Percentiles rank a stretch among this genome's conserved stretches.
Conservation (phyloP, 2,113 vertebrate species). For the Gavialis gangeticus region DNA sequence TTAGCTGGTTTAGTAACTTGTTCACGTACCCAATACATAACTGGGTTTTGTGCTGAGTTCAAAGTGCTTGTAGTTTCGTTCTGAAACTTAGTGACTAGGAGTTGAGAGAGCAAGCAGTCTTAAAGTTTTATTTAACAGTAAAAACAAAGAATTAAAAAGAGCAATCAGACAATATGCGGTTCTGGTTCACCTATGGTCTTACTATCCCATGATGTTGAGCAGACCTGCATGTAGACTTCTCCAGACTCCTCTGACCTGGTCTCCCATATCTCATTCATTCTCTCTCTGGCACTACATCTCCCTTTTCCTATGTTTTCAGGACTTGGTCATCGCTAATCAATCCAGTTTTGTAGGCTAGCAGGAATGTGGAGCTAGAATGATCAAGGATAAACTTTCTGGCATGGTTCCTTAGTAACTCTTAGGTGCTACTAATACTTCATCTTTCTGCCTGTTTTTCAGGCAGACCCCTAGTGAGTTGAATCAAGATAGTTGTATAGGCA, state of each 20-base stretch:
- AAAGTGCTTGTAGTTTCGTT: neutral
- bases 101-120: neutral
- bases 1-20: too few species aligned
- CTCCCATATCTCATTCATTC: too few species aligned
- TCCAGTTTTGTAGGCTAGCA: neutral
- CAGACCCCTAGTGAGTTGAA: neutral
- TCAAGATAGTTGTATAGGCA: neutral
- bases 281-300: neutral
- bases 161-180: too few species aligned
- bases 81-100: neutral
- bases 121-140: neutral
- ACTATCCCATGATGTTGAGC: neutral
- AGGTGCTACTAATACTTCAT: neutral
- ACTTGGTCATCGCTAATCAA: neutral
- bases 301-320: neutral
- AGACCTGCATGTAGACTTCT: neutral
- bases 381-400: neutral
- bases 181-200: neutral
- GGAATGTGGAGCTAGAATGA: neutral
- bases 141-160: neutral
- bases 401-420: neutral
- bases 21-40: too few species aligned
- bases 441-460: neutral
- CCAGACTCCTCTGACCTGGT: neutral
- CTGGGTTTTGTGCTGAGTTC: too few species aligned